These are phyloP conservation scores for Bos indicus DNA, from an alignment of 2,113 vertebrate genomes.

Conservation along the genomic window DNA sequence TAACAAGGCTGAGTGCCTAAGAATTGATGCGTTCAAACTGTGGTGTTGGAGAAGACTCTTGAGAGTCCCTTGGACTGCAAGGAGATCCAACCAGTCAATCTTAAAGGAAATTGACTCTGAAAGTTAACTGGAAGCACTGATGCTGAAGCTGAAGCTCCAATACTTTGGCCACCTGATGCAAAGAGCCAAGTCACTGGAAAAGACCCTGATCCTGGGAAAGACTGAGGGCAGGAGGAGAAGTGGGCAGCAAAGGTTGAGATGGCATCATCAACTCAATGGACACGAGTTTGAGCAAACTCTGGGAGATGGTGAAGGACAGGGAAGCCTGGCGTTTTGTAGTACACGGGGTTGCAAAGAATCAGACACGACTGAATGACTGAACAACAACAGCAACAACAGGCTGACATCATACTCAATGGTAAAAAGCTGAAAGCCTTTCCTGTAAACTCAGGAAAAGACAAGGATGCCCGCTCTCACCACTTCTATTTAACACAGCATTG, in stretches of 20 bases:
- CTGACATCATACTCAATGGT: not conserved
- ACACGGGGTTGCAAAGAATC: accelerated
- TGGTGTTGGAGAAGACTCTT: not conserved
- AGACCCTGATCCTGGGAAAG: not conserved
- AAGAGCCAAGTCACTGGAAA: not conserved
- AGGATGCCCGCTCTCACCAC: not conserved
- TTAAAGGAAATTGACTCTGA: not conserved
- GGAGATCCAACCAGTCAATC: not conserved
- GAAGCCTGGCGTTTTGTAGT: not conserved
- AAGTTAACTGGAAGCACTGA: not conserved
- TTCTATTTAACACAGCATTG: not conserved
- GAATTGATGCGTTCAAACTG: not conserved
- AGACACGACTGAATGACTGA: not conserved
- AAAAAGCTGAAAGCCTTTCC: not conserved
- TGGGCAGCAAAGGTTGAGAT: not conserved
- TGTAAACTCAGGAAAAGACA: not conserved
- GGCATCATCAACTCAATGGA: not conserved
- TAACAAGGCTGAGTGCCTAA: not conserved
- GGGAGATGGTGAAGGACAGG: not conserved
- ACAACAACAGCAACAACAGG: no score
- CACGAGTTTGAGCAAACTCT: no score
- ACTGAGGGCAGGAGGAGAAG: not conserved
- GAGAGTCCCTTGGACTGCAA: not conserved
- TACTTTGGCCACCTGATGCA: not conserved
- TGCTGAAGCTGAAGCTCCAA: not conserved